Evolutionary conservation across 2,797 vertebrate species (phyloP).

Genomic region (Botia almorhae): DNA sequence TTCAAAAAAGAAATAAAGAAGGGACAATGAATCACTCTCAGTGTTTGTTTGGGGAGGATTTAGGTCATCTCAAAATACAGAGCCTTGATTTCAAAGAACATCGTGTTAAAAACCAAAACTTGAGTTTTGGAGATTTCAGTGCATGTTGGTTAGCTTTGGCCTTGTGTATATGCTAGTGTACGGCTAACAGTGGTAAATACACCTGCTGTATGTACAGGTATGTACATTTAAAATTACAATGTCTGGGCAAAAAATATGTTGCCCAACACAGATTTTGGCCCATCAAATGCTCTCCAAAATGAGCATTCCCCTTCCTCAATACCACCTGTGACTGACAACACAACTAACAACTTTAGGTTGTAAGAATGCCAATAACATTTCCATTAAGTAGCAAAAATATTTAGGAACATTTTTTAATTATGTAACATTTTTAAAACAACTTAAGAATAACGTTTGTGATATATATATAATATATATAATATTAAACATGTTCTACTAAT

Average conservation of each 20-base stretch:
- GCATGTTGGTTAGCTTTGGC: too few species aligned
- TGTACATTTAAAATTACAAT: not conserved
- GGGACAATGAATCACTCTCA: conserved; percentile 9
- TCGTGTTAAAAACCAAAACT: not conserved
- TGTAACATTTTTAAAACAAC: too few species aligned
- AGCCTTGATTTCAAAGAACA: not conserved
- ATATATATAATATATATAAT: too few species aligned
- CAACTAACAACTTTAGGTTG: too few species aligned
- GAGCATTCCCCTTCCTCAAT: not conserved
- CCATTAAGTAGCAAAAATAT: too few species aligned
- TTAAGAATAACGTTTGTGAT: too few species aligned
- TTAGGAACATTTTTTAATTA: too few species aligned
- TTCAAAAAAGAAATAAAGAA: not conserved
- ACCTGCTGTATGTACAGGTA: not conserved
- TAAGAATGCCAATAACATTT: too few species aligned
- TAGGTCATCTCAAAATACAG: conserved; percentile 15
- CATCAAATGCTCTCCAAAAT: not conserved
- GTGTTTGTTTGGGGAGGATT: not conserved
- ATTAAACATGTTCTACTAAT: too few species aligned
- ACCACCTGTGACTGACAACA: not conserved
- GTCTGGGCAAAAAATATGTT: not conserved
- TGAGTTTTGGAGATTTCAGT: not conserved
- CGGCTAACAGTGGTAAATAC: not conserved
- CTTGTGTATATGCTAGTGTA: too few species aligned
- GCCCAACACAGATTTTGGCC: not conserved